Base-by-base conservation (phyloP, 30 jellyfish, hydroid and myxozoan genomes). In the Aurelia sp. region DNA sequence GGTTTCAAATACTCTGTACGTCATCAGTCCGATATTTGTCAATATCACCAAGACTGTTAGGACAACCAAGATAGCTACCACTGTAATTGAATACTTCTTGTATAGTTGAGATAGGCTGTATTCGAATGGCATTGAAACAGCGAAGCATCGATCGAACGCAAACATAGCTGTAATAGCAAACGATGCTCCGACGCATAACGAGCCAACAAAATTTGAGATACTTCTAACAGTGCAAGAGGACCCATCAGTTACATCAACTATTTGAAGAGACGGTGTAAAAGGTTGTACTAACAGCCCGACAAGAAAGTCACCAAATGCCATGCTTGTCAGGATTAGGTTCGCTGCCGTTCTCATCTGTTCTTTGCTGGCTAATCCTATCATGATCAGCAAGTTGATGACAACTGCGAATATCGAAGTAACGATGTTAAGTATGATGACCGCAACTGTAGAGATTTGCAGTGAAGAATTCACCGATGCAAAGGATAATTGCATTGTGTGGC, bases 301-400 rank as follows among this genome's bases (percentile, higher is more conserved):
- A 41, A 81, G 76, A 19, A 81, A 67, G 31, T 81, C 91, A 64
- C 91, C 67, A 11, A 68, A 17, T 57, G 91, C 91, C 91, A 81
- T 81, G 66, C 84, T 81, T 1, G 84, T 47, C 13, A 81, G 91
- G 52, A 81, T 81, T 8, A 81, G 84, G 31, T 81, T 81, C 0
- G 84, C 76, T 13, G 82, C 91, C 21, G 83, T 81, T 20, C 65
- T 73, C 59, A 81, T 63, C 30, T 16, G 76, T 61, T 52, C 66
- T 24, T 67, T 66, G 58, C 31, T 51, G 51, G 38, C 31, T 12
- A 81, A 31, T 21, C 72, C 83, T 35, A 65, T 35, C 44, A 81
- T 66, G 12, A 81, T 44, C 74, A 70, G 51, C 19, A 44, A 8
- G 53, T 81, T 81, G 17, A 73, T 59, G 24, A 81, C 22, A 31